phyloP scores from a whole-genome alignment of 2,113 vertebrate genomes.

The Oncorhynchus keta region DNA sequence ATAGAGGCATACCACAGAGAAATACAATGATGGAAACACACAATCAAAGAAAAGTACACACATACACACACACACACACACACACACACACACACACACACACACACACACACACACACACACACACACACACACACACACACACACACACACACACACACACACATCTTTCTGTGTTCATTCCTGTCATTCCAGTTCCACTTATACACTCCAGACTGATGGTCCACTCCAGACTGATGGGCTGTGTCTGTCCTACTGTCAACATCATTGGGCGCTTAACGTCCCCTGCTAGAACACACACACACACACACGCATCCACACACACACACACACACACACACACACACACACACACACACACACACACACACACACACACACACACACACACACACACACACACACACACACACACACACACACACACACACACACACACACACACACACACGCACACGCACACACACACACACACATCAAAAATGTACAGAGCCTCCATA shows the following conservation, averaged over 20 bases:
- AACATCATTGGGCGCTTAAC: not conserved
- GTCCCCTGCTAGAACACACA: not conserved
- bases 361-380: too few relatives aligned
- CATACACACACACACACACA: constrained; percentile 2
- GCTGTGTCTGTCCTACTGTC: not conserved
- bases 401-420: too few relatives aligned
- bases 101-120: not conserved
- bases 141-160: not conserved
- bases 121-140: not conserved
- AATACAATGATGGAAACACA: not conserved
- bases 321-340: too few relatives aligned
- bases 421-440: too few relatives aligned
- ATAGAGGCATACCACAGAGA: not conserved
- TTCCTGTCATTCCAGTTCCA: constrained; percentile 1
- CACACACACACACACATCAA: not conserved
- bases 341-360: too few relatives aligned
- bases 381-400: too few relatives aligned
- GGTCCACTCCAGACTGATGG: not conserved
- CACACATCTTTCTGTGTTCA: not conserved
- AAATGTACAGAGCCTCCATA: constrained; percentile 34
- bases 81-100: constrained; percentile 6
- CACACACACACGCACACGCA: constrained; percentile 11
- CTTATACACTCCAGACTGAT: constrained; percentile 2
- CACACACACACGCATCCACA: not conserved
- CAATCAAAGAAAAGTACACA: not conserved